These are phyloP conservation scores for Poecilia picta DNA, from an alignment of 2,797 vertebrate genomes.

Conservation along the genomic window DNA sequence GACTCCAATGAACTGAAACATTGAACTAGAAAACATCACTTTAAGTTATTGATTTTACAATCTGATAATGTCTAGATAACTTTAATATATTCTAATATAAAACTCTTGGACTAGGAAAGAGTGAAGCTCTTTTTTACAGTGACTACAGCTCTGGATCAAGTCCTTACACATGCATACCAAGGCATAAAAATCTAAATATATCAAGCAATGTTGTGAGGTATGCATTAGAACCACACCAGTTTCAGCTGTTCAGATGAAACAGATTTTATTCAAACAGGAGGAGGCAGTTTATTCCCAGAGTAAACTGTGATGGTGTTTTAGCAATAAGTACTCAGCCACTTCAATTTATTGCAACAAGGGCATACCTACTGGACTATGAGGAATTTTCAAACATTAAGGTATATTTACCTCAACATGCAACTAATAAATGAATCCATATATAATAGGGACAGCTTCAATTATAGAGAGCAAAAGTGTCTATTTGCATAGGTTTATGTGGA, in stretches of 20 bases:
- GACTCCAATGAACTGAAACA: neutral
- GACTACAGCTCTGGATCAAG: neutral
- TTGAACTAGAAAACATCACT: neutral
- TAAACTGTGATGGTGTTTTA: constrained; percentile 55
- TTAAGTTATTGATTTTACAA: neutral
- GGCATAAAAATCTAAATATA: constrained; percentile 13
- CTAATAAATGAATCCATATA: constrained; percentile 20
- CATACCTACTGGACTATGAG: constrained; percentile 64
- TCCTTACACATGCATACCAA: neutral
- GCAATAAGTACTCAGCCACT: constrained; percentile 55
- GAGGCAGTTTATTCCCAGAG: constrained; percentile 64
- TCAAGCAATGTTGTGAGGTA: constrained; percentile 7
- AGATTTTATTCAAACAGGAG: constrained; percentile 34
- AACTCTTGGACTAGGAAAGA: neutral
- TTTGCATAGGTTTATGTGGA: constrained; percentile 30
- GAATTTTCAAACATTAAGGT: constrained; percentile 35
- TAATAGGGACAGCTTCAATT: constrained; percentile 7
- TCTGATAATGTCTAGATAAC: neutral
- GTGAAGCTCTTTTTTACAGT: neutral
- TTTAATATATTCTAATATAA: neutral
- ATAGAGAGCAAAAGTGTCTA: constrained; percentile 13
- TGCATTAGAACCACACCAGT: constrained; percentile 31
- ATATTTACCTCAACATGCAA: constrained; percentile 40
- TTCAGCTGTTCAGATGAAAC: constrained; percentile 37
- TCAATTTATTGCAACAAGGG: constrained; percentile 65